A percentile compares a stretch with the other conserved stretches of the same genome.
Evolutionary conservation across 92 coral and sea anemone species (phyloP).

Genomic region (Epizoanthus rinbou): DNA sequence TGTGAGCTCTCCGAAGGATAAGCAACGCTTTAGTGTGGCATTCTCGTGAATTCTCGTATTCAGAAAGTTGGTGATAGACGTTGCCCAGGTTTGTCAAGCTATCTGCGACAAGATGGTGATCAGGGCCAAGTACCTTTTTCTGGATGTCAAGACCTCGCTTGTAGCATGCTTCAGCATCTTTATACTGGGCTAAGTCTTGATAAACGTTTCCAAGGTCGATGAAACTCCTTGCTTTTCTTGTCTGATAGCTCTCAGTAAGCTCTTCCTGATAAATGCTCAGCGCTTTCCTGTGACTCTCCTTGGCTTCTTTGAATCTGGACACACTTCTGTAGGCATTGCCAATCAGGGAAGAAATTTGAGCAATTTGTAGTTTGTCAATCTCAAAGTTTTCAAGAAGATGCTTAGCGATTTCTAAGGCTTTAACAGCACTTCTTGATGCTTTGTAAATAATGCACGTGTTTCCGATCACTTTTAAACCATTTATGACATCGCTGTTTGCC

Average conservation of each 20-base stretch:
- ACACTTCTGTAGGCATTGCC: constrained; percentile 24
- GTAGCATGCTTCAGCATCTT: constrained; percentile 30
- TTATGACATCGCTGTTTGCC: constrained; percentile 3
- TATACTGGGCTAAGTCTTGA: constrained; percentile 19
- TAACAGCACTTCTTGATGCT: constrained; percentile 10
- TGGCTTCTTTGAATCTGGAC: constrained; percentile 30
- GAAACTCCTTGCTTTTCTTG: background rate
- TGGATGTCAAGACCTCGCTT: background rate
- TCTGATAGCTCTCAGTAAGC: background rate
- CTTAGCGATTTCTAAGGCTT: constrained; percentile 27
- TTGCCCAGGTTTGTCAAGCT: constrained; percentile 47
- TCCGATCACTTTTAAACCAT: constrained; percentile 32
- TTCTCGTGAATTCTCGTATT: constrained; percentile 26
- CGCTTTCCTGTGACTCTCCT: background rate
- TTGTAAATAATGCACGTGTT: background rate
- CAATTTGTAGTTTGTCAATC: constrained; percentile 6
- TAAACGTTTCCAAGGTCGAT: constrained; percentile 30
- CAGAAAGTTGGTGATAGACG: constrained; percentile 11
- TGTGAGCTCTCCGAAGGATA: constrained; percentile 12
- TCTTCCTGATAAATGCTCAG: constrained; percentile 6
- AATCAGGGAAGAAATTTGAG: constrained; percentile 28
- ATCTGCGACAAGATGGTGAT: constrained; percentile 43
- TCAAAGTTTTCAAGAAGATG: background rate
- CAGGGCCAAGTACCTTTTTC: constrained; percentile 12
- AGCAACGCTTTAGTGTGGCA: constrained; percentile 27